These are phyloP conservation scores for Onychostruthus taczanowskii DNA, from an alignment of 2,113 vertebrate species.

Conservation along the genomic window DNA sequence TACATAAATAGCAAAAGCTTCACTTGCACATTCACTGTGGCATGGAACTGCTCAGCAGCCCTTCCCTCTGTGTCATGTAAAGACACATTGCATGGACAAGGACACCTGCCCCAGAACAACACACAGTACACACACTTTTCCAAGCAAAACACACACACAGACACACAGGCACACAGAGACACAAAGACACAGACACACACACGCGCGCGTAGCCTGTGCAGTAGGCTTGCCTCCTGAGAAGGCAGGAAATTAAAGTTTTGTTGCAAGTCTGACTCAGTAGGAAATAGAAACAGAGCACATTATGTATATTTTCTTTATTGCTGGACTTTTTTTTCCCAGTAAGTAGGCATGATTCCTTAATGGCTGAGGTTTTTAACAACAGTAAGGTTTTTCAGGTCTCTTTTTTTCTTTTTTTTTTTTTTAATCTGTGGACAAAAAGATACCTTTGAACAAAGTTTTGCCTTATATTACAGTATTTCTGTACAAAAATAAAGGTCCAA, in stretches of 20 bases:
- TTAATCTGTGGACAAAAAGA: constrained; percentile 7
- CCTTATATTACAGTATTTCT: constrained; percentile 71
- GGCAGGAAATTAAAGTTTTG: background rate
- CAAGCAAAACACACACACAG: background rate
- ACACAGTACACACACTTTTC: background rate
- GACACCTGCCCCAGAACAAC: background rate
- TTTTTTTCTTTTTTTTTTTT: background rate
- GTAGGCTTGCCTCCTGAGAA: background rate
- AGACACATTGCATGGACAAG: background rate
- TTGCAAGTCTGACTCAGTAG: background rate
- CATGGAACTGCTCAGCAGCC: background rate
- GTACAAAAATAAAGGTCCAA: constrained; percentile 76
- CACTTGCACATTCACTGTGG: background rate
- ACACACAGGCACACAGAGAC: fast-evolving
- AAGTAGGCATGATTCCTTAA: constrained; percentile 30
- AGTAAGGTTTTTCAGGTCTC: constrained; percentile 13
- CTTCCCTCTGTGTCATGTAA: background rate
- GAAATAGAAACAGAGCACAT: background rate
- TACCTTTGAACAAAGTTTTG: constrained; percentile 40
- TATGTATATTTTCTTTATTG: constrained; percentile 70
- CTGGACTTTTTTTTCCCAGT: constrained; percentile 39
- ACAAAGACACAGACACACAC: too few relatives aligned
- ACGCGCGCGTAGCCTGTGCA: background rate
- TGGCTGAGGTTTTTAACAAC: constrained; percentile 37
- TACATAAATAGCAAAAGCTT: background rate